A percentile compares a stretch with the other conserved stretches of the same genome.
phyloP scores from a whole-genome alignment of 2,888 invertebrate genomes.

The Scaptomyza cyrtandrae region DNA sequence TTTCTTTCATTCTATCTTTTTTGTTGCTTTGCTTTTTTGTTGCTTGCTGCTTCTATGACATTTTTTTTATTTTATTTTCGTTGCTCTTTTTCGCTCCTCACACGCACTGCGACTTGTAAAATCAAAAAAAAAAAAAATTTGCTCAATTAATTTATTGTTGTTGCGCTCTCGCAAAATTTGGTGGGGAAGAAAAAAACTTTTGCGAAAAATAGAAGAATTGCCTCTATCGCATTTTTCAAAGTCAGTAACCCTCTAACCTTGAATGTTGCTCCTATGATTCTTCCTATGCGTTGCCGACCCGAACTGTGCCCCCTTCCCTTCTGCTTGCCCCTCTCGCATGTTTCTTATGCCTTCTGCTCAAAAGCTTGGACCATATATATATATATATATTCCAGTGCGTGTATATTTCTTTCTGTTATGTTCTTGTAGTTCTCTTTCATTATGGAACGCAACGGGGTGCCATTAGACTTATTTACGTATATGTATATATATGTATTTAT shows the following conservation, averaged over 20 bases:
- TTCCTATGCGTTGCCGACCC: constrained; percentile 32
- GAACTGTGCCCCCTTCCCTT: not conserved
- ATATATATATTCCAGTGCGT: constrained; percentile 32
- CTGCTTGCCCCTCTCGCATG: not conserved
- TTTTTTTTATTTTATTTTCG: constrained; percentile 21
- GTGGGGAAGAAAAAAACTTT: constrained; percentile 11
- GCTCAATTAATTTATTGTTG: constrained; percentile 66
- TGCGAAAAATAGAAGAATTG: constrained; percentile 47
- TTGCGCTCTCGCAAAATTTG: constrained; percentile 23
- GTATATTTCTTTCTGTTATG: constrained; percentile 10
- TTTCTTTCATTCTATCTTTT: constrained; percentile 12
- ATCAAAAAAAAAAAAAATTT: constrained; percentile 46
- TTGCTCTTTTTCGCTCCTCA: constrained; percentile 37
- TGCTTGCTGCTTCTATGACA: constrained; percentile 46
- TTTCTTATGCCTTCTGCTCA: not conserved
- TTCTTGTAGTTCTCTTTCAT: constrained; percentile 46
- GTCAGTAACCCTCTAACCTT: constrained; percentile 84
- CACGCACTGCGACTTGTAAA: constrained; percentile 61
- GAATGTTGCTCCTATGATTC: constrained; percentile 76
- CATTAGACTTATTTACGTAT: not conserved
- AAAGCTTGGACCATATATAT: constrained; percentile 2
- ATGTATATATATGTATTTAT: not conserved
- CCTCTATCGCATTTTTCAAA: constrained; percentile 78
- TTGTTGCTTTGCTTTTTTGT: constrained; percentile 11
- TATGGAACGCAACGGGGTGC: constrained; percentile 64